Evolutionary conservation across 2,797 vertebrate species (phyloP).

Genomic region (Bufotes viridis): DNA sequence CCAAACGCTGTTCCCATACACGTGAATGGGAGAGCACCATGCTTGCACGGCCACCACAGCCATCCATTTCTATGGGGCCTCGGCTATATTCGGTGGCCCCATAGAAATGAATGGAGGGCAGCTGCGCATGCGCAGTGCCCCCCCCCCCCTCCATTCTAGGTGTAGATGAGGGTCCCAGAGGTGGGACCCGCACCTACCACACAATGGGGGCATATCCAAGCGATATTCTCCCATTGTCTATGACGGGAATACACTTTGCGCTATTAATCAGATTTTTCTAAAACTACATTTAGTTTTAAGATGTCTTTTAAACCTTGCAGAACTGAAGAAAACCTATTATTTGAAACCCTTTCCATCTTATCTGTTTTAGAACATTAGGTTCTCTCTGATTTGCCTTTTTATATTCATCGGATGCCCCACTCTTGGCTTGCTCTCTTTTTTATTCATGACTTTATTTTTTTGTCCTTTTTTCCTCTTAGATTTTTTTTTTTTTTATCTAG

Average conservation of each 20-base stretch:
- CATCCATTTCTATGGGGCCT: too few species aligned
- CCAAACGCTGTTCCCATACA: too few species aligned
- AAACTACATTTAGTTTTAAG: neutral
- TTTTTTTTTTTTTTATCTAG: neutral
- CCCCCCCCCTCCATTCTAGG: too few species aligned
- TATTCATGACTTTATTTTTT: conserved; percentile 6
- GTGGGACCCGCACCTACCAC: too few species aligned
- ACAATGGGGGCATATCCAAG: too few species aligned
- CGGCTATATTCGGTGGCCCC: too few species aligned
- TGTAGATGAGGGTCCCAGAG: too few species aligned
- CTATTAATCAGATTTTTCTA: neutral
- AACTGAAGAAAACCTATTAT: neutral
- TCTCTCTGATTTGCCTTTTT: neutral
- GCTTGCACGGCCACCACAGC: too few species aligned
- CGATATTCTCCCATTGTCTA: too few species aligned
- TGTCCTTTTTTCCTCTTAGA: neutral
- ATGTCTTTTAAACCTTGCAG: neutral
- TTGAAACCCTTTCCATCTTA: neutral
- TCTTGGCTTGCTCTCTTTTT: neutral
- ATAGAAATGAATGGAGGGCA: too few species aligned
- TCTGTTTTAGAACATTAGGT: neutral
- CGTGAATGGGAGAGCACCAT: too few species aligned
- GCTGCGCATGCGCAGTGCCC: too few species aligned
- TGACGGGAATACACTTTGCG: neutral
- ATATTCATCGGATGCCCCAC: neutral